Evolutionary conservation across 1,140 invertebrate genomes (phyloP).

Genomic region (Dreissena polymorpha): DNA sequence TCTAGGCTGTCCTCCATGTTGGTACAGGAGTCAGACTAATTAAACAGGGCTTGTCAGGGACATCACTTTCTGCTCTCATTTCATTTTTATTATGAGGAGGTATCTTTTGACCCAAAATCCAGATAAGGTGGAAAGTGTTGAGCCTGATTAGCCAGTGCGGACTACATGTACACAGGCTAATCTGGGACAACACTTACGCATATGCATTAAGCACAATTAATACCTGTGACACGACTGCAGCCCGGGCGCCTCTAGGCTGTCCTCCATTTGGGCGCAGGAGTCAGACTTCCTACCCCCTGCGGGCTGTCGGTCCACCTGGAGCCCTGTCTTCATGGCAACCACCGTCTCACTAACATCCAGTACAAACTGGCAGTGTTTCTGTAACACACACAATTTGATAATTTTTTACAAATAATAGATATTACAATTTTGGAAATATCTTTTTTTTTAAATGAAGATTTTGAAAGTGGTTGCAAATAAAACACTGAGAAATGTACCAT

Average conservation of each 20-base stretch:
- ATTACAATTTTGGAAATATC: not conserved
- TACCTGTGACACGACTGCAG: too few relatives aligned
- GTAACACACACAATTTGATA: conserved; percentile 34
- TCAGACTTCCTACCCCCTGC: conserved; percentile 29
- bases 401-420: not conserved
- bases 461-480: not conserved
- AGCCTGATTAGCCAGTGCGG: too few relatives aligned
- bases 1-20: conserved; percentile 45
- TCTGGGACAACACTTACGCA: too few relatives aligned
- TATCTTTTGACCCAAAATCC: too few relatives aligned
- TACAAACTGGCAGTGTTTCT: conserved; percentile 79
- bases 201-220: too few relatives aligned
- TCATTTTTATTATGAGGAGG: too few relatives aligned
- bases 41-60: too few relatives aligned
- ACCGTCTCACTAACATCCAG: conserved; percentile 76
- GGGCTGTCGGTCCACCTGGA: conserved; percentile 65
- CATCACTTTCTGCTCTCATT: too few relatives aligned
- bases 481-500: not conserved
- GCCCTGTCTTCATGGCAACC: conserved; percentile 75
- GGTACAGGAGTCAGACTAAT: conserved; percentile 19
- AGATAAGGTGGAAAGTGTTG: too few relatives aligned
- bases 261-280: conserved; percentile 32
- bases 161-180: too few relatives aligned
- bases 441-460: not conserved
- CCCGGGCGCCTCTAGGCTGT: conserved; percentile 28